Conservation (phyloP, 2,888 invertebrate genomes). For the Dasypolia templi region DNA sequence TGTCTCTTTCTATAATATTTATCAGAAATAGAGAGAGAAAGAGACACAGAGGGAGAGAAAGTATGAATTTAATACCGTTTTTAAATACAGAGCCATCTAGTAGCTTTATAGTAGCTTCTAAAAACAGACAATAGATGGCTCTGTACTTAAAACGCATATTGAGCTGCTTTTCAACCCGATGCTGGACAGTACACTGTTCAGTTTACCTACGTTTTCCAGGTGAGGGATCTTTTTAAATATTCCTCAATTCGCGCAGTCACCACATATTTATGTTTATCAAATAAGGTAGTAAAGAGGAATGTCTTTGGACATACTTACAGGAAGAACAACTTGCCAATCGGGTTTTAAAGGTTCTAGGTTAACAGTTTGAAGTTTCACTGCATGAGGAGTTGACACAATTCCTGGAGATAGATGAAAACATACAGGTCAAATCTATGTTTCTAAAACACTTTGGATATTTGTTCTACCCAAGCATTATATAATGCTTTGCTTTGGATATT, state of each 20-base stretch:
- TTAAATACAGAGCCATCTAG: not conserved
- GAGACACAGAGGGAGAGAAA: too few species aligned
- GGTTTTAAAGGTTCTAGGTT: accelerated
- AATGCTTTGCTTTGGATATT: too few species aligned
- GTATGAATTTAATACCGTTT: too few species aligned
- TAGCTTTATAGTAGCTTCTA: not conserved
- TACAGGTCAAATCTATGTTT: not conserved
- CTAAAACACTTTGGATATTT: too few species aligned
- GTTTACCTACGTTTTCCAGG: too few species aligned
- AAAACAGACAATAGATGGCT: not conserved
- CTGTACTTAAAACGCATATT: not conserved
- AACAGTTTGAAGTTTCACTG: not conserved
- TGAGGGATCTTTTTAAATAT: not conserved
- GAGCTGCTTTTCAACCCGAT: too few species aligned
- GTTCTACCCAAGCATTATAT: too few species aligned
- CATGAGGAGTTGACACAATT: not conserved
- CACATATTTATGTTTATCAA: not conserved
- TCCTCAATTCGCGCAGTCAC: not conserved
- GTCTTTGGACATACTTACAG: conserved; percentile 14
- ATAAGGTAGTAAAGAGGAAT: not conserved
- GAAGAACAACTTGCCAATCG: not conserved
- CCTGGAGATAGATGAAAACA: conserved; percentile 2
- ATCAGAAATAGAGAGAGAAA: too few species aligned
- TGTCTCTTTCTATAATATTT: too few species aligned
- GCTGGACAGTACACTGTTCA: too few species aligned